Evolutionary conservation across 2,113 vertebrate genomes (phyloP).

Genomic region (Gobius niger): DNA sequence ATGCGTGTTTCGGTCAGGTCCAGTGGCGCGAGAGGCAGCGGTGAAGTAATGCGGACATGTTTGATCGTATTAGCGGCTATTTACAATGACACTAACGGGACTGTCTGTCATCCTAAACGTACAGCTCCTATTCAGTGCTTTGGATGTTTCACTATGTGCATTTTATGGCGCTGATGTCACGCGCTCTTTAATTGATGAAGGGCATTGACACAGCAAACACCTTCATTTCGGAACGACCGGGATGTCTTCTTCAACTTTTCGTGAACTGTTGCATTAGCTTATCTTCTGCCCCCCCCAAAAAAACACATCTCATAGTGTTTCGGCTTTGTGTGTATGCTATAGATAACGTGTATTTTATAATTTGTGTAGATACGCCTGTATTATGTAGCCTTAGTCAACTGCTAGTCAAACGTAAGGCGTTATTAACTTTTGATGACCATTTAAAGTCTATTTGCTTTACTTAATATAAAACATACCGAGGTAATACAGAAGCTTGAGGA

Average conservation of each 20-base stretch:
- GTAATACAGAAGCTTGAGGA: too few relatives aligned
- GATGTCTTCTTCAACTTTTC: neutral
- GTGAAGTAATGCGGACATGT: constrained; percentile 23
- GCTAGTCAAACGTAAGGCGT: neutral
- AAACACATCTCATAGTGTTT: too few relatives aligned
- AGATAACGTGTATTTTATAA: neutral
- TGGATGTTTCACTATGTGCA: too few relatives aligned
- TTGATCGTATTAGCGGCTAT: constrained; percentile 22
- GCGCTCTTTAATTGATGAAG: neutral
- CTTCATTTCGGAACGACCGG: neutral
- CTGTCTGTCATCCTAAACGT: constrained; percentile 51
- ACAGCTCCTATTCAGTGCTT: constrained; percentile 2
- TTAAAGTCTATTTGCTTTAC: neutral
- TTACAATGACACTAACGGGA: constrained; percentile 48
- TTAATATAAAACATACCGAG: too few relatives aligned
- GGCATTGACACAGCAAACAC: neutral
- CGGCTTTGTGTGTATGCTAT: neutral
- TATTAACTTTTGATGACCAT: neutral
- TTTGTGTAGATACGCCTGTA: too few relatives aligned
- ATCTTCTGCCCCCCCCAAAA: too few relatives aligned
- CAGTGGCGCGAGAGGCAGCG: neutral
- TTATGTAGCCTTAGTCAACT: too few relatives aligned
- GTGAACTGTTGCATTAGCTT: neutral
- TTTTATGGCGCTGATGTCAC: neutral
- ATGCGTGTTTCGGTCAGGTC: constrained; percentile 1